Conservation (phyloP, 2,888 invertebrate genomes). For the Drosophila formosana region DNA sequence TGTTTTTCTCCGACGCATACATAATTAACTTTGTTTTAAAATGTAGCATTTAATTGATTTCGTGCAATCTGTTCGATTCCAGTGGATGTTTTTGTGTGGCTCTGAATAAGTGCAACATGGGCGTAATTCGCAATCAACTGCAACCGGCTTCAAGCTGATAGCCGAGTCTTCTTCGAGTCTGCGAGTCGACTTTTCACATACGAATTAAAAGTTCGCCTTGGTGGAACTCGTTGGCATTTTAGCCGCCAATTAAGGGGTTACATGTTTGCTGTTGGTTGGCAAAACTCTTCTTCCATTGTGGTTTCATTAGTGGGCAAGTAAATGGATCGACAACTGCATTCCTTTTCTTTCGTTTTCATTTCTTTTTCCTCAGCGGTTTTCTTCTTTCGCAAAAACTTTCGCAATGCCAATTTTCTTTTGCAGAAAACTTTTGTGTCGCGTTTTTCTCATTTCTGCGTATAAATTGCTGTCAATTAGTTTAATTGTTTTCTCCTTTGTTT, state of each 20-base stretch:
- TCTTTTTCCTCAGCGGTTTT: constrained; percentile 59
- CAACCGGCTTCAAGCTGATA: constrained; percentile 2
- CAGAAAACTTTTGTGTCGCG: constrained; percentile 52
- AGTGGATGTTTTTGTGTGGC: constrained; percentile 1
- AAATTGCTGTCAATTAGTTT: constrained; percentile 79
- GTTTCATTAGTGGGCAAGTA: constrained; percentile 61
- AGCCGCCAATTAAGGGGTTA: constrained; percentile 46
- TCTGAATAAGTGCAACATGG: constrained; percentile 7
- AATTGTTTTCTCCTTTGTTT: constrained; percentile 62
- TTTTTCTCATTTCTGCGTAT: constrained; percentile 59
- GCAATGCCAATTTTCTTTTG: constrained; percentile 59
- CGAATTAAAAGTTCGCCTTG: constrained; percentile 27
- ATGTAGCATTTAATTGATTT: background rate
- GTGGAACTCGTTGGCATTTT: constrained; percentile 24
- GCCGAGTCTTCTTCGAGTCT: background rate
- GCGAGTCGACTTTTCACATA: background rate
- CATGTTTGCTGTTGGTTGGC: constrained; percentile 44
- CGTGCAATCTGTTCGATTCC: background rate
- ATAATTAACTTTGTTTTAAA: background rate
- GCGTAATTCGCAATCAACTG: constrained; percentile 9
- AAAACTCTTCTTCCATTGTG: constrained; percentile 50
- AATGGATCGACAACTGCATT: constrained; percentile 53
- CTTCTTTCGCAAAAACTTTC: constrained; percentile 56
- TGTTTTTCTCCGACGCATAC: background rate
- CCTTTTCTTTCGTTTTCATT: background rate